Conservation (phyloP, 2,888 invertebrate genomes). For the Oxycera nigricornis region DNA sequence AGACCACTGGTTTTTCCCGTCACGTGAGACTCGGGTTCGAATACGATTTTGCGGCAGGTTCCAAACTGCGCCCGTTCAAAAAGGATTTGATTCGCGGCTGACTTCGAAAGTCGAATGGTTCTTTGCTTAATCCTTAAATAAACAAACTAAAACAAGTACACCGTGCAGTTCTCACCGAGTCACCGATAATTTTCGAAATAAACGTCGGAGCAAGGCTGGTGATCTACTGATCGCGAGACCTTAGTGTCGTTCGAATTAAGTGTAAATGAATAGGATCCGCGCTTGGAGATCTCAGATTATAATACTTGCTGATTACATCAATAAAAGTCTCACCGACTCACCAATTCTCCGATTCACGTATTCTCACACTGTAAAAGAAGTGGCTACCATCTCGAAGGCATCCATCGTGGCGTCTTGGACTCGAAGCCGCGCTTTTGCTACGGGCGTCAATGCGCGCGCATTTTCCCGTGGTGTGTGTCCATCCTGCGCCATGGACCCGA, state of each 20-base stretch:
- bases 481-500: conserved; percentile 18
- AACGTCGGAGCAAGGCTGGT: conserved; percentile 64
- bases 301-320: conserved; percentile 39
- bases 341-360: conserved; percentile 17
- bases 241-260: conserved; percentile 64
- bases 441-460: conserved; percentile 41
- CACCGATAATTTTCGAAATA: conserved; percentile 57
- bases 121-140: conserved; percentile 40
- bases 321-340: conserved; percentile 33
- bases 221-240: conserved; percentile 65
- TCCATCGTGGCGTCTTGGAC: conserved; percentile 22
- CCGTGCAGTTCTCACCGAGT: conserved; percentile 61
- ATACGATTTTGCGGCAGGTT: conserved; percentile 41
- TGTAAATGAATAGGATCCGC: conserved; percentile 61
- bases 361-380: conserved; percentile 32
- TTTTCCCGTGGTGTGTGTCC: conserved; percentile 37
- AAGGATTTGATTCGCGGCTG: conserved; percentile 37
- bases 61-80: conserved; percentile 42
- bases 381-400: background rate
- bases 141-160: conserved; percentile 46
- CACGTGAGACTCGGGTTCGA: conserved; percentile 13
- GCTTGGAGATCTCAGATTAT: conserved; percentile 32
- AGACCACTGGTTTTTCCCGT: background rate
- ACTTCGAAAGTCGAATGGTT: conserved; percentile 27
- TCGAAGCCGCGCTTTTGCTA: background rate